Evolutionary conservation across 2,888 invertebrate species (phyloP), one percentile per base, ranked within the genome.

Genomic region (Diloba caeruleocephala): DNA sequence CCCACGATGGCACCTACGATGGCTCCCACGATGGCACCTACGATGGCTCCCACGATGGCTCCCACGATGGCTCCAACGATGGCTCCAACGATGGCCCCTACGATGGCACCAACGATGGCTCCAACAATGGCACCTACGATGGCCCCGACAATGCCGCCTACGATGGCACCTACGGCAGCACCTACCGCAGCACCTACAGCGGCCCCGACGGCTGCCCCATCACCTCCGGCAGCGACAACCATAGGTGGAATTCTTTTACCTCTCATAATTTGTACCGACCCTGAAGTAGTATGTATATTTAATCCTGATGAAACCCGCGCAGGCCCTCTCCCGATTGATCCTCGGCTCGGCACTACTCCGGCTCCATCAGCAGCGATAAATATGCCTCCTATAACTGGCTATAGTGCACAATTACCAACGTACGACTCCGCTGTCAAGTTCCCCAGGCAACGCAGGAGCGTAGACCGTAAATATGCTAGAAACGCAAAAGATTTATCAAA

Each of bases 261-360:
- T 66, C 85, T 92, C 60, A 65, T 89, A 66, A 77, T 92, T 79
- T 93, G 93, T 87, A 79, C 84, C 76, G 75, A 87, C 72, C 89
- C 92, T 65, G 87, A 90, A 73, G 69, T 84, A 61, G 85, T 92
- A 68, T 93, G 93, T 87, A 70, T 91, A 71, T 81, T 84, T 90
- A 92, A 93, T 79, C 91, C 88, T 63, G 79, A 89, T 84, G 88
- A 89, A 76, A 80, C 81, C 78, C 80, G 79, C 76, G 70, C 89
- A 89, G 92, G 91, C 67, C 80, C 88, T 56, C 81, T 88, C 62
- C 81, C 81, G 81, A 93, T 94, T 65, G 93, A 94, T 71, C 94
- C 94, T 39, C 85, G 94, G 48, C 82, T 90, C 52, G 92, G 91
- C 59, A 90, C 92, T n/a, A 89, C 92, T 5, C 86, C 88, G 14